A percentile compares a stretch with the other conserved stretches of the same genome.
These are phyloP conservation scores for Scomber scombrus DNA, from an alignment of 2,113 vertebrate genomes.

Conservation along the genomic window DNA sequence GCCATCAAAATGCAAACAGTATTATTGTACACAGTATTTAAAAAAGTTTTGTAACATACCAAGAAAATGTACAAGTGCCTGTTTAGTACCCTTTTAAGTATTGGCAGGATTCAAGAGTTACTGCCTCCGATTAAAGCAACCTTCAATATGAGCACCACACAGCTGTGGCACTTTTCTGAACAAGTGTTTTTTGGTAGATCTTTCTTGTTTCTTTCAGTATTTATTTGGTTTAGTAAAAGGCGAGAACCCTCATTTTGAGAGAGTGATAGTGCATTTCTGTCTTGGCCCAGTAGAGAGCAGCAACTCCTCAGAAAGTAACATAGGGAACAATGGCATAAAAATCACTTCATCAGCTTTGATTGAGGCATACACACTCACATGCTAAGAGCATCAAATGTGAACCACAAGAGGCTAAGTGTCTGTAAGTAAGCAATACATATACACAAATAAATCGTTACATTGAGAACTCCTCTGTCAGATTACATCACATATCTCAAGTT, in stretches of 20 bases:
- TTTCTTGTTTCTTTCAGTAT: conserved; percentile 4
- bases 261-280: conserved; percentile 53
- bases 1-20: conserved; percentile 59
- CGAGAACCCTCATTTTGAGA: conserved; percentile 8
- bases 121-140: conserved; percentile 19
- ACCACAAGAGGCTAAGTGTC: conserved; percentile 52
- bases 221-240: conserved; percentile 20
- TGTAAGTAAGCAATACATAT: conserved; percentile 44
- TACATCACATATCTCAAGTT: neutral
- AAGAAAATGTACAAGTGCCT: conserved; percentile 51
- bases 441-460: conserved; percentile 27
- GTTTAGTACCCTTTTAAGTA: conserved; percentile 42
- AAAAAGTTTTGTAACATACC: conserved; percentile 51
- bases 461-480: conserved; percentile 24
- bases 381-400: conserved; percentile 67
- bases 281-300: conserved; percentile 67
- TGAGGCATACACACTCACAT: conserved; percentile 69
- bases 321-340: conserved; percentile 37
- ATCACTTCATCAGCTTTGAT: conserved; percentile 45
- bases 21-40: conserved; percentile 37
- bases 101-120: conserved; percentile 63
- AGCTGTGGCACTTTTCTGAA: neutral
- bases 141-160: conserved; percentile 2
- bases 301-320: conserved; percentile 41
- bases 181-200: neutral